Base-by-base conservation (phyloP, 1,140 invertebrate species). In the Rhyacophila brunnea region DNA sequence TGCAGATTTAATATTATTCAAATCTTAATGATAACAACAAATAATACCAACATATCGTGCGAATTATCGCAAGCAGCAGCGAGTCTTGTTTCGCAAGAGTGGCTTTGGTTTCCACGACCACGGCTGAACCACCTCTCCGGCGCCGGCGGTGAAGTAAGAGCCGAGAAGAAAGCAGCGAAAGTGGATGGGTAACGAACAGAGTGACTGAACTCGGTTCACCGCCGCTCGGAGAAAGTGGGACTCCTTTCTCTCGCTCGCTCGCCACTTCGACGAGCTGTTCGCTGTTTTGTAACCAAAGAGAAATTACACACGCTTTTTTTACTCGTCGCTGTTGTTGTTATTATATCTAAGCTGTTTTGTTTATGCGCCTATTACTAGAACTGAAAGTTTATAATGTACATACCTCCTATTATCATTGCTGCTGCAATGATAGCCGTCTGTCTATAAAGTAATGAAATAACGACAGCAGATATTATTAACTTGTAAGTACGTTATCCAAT, bases 101-200 rank as follows among this genome's bases (percentile, higher is more conserved):
- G 11, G 55, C 38, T 40, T 45, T 38, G 51, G 42, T 34, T 60
- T 54, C 18, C 59, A 38, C 28, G 9, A 17, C 52, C 19, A 48
- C 18, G 20, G 36, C 44, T 28, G 9, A 28, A 28, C 23, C 23
- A 28, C 23, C 23, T 13, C 28, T 18, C 58, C 35, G n/a, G 18
- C 10, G 18, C 15, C 20, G 35, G 7, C 18, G 46, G 14, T 18
- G 54, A 42, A 23, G 17, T n/a, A 54, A 38, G 48, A 45, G 46
- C 34, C 20, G 20, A 52, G 58, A 60, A 60, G 62, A 64, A 60
- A 64, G 62, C 38, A 56, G 62, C 46, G 62, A 64, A 64, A 64
- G 62, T 60, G 58, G 57, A 46, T 19, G 53, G 14, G n/a, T 18
- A 9, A 11, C 23, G 23, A 28, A 9, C 17, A 9, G 13, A 32